Evolutionary conservation across 2,113 vertebrate species (phyloP).

Genomic region (Phrynosoma platyrhinos): DNA sequence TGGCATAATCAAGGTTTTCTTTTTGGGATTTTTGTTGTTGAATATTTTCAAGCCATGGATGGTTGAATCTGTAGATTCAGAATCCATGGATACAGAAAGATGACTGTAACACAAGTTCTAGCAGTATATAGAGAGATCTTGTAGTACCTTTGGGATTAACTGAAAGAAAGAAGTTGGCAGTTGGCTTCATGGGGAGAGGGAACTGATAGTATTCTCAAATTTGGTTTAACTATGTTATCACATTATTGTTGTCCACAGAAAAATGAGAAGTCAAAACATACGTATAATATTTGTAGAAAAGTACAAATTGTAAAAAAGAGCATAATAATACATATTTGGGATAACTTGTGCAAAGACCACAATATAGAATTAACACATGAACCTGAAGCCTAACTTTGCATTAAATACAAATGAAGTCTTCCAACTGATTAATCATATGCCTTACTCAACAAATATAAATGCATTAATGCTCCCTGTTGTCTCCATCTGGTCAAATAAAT

Average conservation of each 20-base stretch:
- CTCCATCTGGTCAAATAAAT: slow-evolving; percentile 10
- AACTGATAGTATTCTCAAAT: background rate
- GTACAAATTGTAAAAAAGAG: background rate
- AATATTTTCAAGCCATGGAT: too few species aligned
- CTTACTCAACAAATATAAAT: background rate
- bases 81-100: too few species aligned
- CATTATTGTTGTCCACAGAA: background rate
- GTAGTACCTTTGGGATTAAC: too few species aligned
- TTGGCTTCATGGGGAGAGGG: background rate
- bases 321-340: background rate
- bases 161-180: too few species aligned
- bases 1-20: too few species aligned
- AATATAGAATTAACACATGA: background rate
- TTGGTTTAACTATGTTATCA: background rate
- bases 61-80: too few species aligned
- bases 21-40: too few species aligned
- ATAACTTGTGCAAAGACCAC: background rate
- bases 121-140: too few species aligned
- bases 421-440: background rate
- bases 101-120: too few species aligned
- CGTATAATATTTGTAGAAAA: background rate
- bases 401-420: background rate
- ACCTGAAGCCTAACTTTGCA: background rate
- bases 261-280: background rate
- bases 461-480: background rate